phyloP scores from a whole-genome alignment of 2,113 vertebrate genomes.

The Bagarius yarrelli region DNA sequence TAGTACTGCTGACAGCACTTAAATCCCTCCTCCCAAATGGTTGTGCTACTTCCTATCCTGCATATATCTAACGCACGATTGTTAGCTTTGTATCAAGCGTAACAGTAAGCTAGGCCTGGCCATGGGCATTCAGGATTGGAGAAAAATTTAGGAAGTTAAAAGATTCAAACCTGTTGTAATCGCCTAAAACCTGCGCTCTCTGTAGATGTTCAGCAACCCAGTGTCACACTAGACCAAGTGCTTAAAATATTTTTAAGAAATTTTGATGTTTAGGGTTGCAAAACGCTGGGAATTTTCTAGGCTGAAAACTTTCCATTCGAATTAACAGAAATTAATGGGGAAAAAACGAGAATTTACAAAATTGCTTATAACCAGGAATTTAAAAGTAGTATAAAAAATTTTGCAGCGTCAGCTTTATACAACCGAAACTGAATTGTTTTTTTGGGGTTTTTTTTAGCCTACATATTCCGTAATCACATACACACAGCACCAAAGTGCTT shows the following conservation, averaged over 20 bases:
- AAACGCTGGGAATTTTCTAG: too few relatives aligned
- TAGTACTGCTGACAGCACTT: constrained; percentile 12
- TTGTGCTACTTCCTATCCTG: background rate
- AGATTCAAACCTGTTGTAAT: background rate
- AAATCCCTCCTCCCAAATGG: background rate
- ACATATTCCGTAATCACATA: too few relatives aligned
- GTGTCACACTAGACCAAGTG: background rate
- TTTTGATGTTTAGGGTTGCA: background rate
- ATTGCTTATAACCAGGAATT: too few relatives aligned
- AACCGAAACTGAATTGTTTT: too few relatives aligned
- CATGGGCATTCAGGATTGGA: background rate
- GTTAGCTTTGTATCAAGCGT: background rate
- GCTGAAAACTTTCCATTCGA: too few relatives aligned
- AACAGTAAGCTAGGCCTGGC: background rate
- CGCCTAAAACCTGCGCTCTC: too few relatives aligned
- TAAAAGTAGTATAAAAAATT: too few relatives aligned
- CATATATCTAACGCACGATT: background rate
- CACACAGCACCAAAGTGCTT: too few relatives aligned
- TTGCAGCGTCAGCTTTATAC: too few relatives aligned
- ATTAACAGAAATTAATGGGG: too few relatives aligned
- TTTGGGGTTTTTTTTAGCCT: too few relatives aligned
- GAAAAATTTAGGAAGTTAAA: background rate
- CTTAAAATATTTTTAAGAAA: background rate
- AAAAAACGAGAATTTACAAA: too few relatives aligned
- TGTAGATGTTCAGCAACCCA: background rate